Percentiles rank a stretch among this genome's conserved stretches.
phyloP scores from a whole-genome alignment of 2,888 invertebrate genomes.

The Chirona hameri region DNA sequence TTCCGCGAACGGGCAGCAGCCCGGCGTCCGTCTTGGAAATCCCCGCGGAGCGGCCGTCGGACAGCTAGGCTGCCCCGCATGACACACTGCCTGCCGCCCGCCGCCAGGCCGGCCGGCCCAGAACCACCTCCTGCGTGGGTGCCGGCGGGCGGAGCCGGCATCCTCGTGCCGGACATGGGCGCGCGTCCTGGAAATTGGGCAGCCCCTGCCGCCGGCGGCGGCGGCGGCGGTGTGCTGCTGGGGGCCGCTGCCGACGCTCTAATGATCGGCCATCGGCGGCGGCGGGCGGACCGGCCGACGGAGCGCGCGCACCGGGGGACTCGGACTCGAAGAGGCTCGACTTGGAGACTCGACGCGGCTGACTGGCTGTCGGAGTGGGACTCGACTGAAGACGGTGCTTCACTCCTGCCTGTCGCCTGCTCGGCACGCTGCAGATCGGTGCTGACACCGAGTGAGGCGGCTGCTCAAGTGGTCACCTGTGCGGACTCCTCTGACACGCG shows the following conservation, averaged over 20 bases:
- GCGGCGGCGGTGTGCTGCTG: not conserved
- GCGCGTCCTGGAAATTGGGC: slow-evolving; percentile 7
- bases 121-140: not conserved
- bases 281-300: not conserved
- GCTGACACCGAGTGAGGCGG: not conserved
- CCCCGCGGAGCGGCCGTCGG: not conserved
- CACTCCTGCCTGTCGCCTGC: too few relatives aligned
- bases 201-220: not conserved
- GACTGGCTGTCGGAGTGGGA: not conserved
- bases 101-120: not conserved
- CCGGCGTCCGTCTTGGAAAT: not conserved
- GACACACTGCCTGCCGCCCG: not conserved
- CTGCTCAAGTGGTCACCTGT: too few relatives aligned
- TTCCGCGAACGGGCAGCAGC: too few relatives aligned
- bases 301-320: not conserved
- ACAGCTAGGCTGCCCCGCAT: not conserved
- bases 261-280: not conserved
- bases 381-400: too few relatives aligned
- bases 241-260: not conserved
- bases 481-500: too few relatives aligned
- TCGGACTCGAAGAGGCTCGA: too few relatives aligned
- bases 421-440: too few relatives aligned
- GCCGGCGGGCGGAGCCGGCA: not conserved
- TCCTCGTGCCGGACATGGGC: slow-evolving; percentile 2
- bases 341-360: too few relatives aligned